Evolutionary conservation across 2,888 invertebrate species (phyloP), one percentile per base, ranked within the genome.

Genomic region (Argynnis bischoffii): DNA sequence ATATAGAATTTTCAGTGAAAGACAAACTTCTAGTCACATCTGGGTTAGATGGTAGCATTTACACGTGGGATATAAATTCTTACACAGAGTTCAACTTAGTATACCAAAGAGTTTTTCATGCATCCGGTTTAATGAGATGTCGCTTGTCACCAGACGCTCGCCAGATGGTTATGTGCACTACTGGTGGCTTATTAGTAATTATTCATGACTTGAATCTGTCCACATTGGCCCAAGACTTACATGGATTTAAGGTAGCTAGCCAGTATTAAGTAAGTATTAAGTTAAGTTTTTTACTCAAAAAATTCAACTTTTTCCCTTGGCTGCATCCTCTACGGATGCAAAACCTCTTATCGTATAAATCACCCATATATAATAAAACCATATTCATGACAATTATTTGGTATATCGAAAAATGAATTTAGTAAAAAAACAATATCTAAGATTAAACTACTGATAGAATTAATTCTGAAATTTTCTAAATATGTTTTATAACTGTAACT

Each of bases 1-100:
- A 98, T 86, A 98, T 99, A 74, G 98, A 99, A 83, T 98, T 97
- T 86, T 97, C 97, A 46, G 95, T 95, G 26, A 95, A 95, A 79
- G 96, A 97, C 81, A 96, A 97, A 72, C 92, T 98, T 11, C 93
- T 99, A 68, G 95, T 99, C 15, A 98, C 98, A 0, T 98, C 98
- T 1, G 98, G 98, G 0, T 96, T 98, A 81, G 98, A 99, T 86
- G 98, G 98, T 15, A 97, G 96, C 79, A 97, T 99, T 81, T 98
- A 96, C 79, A 96, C 98, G 0, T 99, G 99, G 99, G 97, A 98
- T 82, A 96, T 98, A 46, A 98, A 98, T 84, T 96, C 96, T 80
- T 96, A 94, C 73, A 96, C 96, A 0, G 97, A 97, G 82, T 95
- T 94, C 79, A 96, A 95, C 75, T 93, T 96, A 76, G 93, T 96